phyloP scores from a whole-genome alignment of 1,140 invertebrate species.

The Aphaenogaster rudis region DNA sequence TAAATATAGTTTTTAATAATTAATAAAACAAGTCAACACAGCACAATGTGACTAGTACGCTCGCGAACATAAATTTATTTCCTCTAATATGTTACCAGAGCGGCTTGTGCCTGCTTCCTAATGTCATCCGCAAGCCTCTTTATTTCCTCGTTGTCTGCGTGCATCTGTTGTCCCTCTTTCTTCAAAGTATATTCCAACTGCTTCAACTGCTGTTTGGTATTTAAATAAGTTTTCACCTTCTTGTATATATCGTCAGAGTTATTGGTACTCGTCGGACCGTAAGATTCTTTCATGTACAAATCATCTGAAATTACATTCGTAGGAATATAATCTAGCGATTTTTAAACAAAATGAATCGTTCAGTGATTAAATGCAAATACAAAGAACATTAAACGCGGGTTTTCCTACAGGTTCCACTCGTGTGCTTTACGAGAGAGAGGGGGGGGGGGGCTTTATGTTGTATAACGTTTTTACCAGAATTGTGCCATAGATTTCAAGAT shows the following conservation, averaged over 20 bases:
- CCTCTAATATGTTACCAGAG: constrained; percentile 71
- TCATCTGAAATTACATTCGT: constrained; percentile 60
- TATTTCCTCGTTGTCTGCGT: constrained; percentile 77
- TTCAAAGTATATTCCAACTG: constrained; percentile 74
- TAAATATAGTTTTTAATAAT: constrained; percentile 28
- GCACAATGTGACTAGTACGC: not conserved
- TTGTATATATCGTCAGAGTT: constrained; percentile 78
- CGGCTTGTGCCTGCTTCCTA: constrained; percentile 81
- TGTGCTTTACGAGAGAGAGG: not conserved
- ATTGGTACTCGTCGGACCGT: constrained; percentile 63
- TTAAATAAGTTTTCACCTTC: constrained; percentile 80
- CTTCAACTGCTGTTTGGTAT: constrained; percentile 78
- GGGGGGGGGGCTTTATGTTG: not conserved
- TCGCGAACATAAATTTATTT: not conserved
- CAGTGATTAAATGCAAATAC: not conserved
- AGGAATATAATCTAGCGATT: not conserved
- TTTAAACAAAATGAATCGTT: not conserved
- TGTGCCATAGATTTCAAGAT: no score
- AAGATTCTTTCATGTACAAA: constrained; percentile 62
- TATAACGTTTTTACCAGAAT: no score
- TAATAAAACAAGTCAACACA: not conserved
- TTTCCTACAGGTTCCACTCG: not conserved
- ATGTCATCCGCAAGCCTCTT: constrained; percentile 81
- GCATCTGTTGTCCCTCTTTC: constrained; percentile 72
- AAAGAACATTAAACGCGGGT: not conserved